phyloP scores from a whole-genome alignment of 2,113 vertebrate species.

The Pomatostomus ruficeps region DNA sequence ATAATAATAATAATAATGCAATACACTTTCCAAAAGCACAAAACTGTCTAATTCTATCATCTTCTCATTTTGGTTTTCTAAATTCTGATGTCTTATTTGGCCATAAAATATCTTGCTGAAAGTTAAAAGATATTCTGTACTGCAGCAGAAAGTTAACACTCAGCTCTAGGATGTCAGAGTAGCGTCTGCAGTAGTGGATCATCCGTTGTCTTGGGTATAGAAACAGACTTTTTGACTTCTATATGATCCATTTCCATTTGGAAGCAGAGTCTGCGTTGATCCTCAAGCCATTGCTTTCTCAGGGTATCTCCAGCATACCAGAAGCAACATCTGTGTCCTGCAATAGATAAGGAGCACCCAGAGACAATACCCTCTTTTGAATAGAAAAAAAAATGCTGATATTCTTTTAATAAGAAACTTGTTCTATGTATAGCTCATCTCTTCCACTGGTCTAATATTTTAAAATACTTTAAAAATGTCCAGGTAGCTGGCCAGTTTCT shows the following conservation, averaged over 20 bases:
- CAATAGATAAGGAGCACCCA: not conserved
- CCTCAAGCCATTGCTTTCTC: not conserved
- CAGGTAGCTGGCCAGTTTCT: not conserved
- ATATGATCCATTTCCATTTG: not conserved
- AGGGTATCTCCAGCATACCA: not conserved
- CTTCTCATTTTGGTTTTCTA: not conserved
- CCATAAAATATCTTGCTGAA: not conserved
- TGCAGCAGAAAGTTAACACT: not conserved
- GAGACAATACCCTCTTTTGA: not conserved
- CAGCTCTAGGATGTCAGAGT: not conserved
- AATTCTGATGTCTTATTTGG: not conserved
- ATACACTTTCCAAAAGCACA: not conserved
- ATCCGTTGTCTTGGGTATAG: not conserved
- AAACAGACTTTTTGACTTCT: not conserved
- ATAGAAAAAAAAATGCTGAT: not conserved
- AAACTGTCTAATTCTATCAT: not conserved
- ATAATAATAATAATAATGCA: not conserved
- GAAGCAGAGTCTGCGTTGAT: not conserved
- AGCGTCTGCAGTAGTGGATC: not conserved
- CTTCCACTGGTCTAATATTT: not conserved
- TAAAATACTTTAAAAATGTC: not conserved
- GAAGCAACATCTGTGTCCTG: not conserved
- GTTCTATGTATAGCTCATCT: not conserved
- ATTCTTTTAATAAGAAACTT: not conserved
- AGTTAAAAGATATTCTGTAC: not conserved